Percentiles rank a stretch among this genome's conserved stretches.
Conservation (phyloP, 2,888 invertebrate species). For the Gonocerus acuteangulatus region DNA sequence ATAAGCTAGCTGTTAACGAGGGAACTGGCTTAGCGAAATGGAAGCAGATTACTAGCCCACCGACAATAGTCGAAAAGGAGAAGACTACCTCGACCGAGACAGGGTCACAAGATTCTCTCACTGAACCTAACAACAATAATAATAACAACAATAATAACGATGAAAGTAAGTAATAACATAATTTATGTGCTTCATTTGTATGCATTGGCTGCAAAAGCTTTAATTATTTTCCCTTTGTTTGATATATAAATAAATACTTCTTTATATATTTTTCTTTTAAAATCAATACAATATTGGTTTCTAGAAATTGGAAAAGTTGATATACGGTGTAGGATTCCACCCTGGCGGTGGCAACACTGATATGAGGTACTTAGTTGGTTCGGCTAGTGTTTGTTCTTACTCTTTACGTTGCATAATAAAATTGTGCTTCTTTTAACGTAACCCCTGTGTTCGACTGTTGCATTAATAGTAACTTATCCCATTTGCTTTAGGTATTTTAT, state of each 20-base stretch:
- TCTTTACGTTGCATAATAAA: conserved; percentile 7
- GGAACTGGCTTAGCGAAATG: conserved; percentile 28
- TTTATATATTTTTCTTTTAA: background rate
- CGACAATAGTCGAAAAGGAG: conserved; percentile 8
- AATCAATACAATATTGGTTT: background rate
- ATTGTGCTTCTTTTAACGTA: background rate
- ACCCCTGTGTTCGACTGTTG: background rate
- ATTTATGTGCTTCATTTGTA: no score
- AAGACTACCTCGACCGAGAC: conserved; percentile 1
- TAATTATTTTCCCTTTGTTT: no score
- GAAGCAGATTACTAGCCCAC: conserved; percentile 30
- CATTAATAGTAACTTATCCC: background rate
- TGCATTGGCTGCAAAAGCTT: no score
- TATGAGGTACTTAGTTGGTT: conserved; percentile 6
- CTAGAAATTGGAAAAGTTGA: conserved; percentile 23
- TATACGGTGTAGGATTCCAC: conserved; percentile 19
- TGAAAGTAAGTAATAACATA: conserved; percentile 5
- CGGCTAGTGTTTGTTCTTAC: conserved; percentile 22
- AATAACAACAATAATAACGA: conserved; percentile 16
- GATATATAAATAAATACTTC: no score
- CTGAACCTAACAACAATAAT: conserved; percentile 14
- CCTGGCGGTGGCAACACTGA: conserved; percentile 31
- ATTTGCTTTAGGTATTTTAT: background rate
- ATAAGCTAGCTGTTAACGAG: conserved; percentile 36
- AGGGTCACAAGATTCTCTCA: conserved; percentile 25